Evolutionary conservation across 2,113 vertebrate genomes (phyloP), one percentile per base, ranked within the genome.

Genomic region (Baryphthengus martii): DNA sequence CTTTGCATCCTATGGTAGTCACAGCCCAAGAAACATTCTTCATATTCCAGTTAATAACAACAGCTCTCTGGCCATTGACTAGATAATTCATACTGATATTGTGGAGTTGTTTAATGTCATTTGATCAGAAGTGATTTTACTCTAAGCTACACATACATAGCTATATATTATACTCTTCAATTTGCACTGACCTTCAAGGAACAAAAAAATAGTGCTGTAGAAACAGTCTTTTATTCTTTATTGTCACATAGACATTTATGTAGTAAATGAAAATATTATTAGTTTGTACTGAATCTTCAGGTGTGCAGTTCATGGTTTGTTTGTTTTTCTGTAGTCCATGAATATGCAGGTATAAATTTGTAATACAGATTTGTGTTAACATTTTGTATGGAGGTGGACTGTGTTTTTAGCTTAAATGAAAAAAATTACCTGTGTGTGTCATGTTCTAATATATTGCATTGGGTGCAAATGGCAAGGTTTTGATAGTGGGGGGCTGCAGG

Each of bases 381-480:
- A 23, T 44, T 65, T 1, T 61, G 8, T 26, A 52, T 50, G 33
- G 16, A 74, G 18, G 11, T 40, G 5, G 24, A 37, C 16, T 33
- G 11, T 50, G 11, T 16, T 80, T 84, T 81, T 31, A 75, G 17
- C 10, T 44, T 65, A 55, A 63, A 52, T n/a, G 6, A 62, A 76
- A 80, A 70, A 45, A 39, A 3, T 3, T 1, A 14, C 18, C 13
- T 61, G 3, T 58, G 17, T 40, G 3, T 23, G 2, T 52, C 1
- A 2, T 17, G 4, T 39, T 42, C 11, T 55, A 37, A 59, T 45
- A 45, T 28, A 40, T 26, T 61, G 3, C 29, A 44, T 29, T 28
- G 5, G 5, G 7, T 70, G 18, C 42, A 68, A 55, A 74, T 37
- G 47, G 8, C 62, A 74, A 63, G 39, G 19, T 28, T 77, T 55